Percentiles rank a stretch among this genome's conserved stretches.
phyloP scores from a whole-genome alignment of 2,888 invertebrate species.

The Drosophila atripex region DNA sequence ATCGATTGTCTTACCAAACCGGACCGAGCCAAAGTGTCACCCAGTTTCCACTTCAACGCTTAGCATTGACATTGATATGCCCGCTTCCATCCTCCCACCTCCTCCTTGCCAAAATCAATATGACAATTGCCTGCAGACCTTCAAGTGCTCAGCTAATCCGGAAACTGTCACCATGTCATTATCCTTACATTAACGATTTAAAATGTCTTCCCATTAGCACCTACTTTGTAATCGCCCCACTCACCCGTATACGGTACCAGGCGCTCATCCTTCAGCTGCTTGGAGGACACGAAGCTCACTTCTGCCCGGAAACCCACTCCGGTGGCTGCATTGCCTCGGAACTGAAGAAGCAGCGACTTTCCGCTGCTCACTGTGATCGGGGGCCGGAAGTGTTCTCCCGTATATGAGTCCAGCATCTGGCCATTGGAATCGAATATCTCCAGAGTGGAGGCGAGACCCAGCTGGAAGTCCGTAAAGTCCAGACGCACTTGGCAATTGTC shows the following conservation, averaged over 20 bases:
- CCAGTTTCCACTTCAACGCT: conserved; percentile 51
- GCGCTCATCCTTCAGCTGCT: conserved; percentile 81
- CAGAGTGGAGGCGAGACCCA: conserved; percentile 87
- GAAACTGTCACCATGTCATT: conserved; percentile 3
- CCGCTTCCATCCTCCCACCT: conserved; percentile 15
- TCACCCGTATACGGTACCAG: conserved; percentile 82
- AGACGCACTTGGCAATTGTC: conserved; percentile 86
- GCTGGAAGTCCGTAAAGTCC: conserved; percentile 88
- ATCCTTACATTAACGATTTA: not conserved
- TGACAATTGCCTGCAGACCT: conserved; percentile 64
- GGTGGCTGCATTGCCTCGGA: conserved; percentile 89
- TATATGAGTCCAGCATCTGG: conserved; percentile 87
- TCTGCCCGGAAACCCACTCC: conserved; percentile 88
- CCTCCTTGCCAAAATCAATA: conserved; percentile 59
- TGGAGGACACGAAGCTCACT: conserved; percentile 84
- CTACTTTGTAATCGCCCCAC: conserved; percentile 8
- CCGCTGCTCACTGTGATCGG: conserved; percentile 88
- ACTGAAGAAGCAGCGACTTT: conserved; percentile 87
- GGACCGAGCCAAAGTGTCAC: conserved; percentile 46
- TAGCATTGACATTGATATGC: conserved; percentile 70
- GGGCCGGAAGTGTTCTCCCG: conserved; percentile 88
- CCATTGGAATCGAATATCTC: conserved; percentile 89
- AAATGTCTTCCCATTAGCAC: not conserved
- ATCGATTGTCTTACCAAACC: conserved; percentile 66
- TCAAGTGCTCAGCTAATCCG: conserved; percentile 54